Evolutionary conservation across 2,113 vertebrate species (phyloP), one percentile per base, ranked within the genome.

Genomic region (Illadopsis cleaveri): DNA sequence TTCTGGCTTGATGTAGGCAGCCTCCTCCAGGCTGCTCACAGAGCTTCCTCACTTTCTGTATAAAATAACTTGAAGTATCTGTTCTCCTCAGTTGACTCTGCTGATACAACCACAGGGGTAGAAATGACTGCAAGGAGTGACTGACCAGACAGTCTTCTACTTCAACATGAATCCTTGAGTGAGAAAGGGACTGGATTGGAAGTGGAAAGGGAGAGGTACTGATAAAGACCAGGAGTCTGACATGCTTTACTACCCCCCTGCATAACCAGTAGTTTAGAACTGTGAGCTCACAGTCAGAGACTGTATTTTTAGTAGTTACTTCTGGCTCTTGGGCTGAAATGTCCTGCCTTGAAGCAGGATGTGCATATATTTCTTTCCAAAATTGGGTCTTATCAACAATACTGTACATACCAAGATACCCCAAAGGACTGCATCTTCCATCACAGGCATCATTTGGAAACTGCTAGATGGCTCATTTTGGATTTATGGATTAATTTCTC

Each of bases 221-320:
- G 47, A 70, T 86, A 56, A 91, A 53, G 72, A 79, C 6, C 42
- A 73, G 51, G 19, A 75, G 5, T 58, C 23, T 85, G 44, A 42
- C 0, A 0, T 65, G 18, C 8, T 56, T 83, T 86, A 35, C 20
- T 57, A 5, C 11, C 79, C 8, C 10, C 5, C 1, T 33, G 8
- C 42, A 45, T 28, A 90, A 45, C 12, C 23, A 30, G 33, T 38
- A 37, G 24, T 38, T 78, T 71, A 78, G 54, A 83, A 48, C 48
- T 37, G 8, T 38, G 24, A 82, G 22, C 17, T 75, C 24, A 1
- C 28, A 11, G 3, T 12, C 50, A n/a, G 48, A 82, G 40, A 61
- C 7, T 31, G 24, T 38, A 12, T 19, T 38, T 61, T 58, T 33
- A 38, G 31, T 24, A 44, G 6, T 19, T 33, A 51, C n/a, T 84